Evolutionary conservation across 2,113 vertebrate genomes (phyloP).

Genomic region (Neolamprologus devosi): DNA sequence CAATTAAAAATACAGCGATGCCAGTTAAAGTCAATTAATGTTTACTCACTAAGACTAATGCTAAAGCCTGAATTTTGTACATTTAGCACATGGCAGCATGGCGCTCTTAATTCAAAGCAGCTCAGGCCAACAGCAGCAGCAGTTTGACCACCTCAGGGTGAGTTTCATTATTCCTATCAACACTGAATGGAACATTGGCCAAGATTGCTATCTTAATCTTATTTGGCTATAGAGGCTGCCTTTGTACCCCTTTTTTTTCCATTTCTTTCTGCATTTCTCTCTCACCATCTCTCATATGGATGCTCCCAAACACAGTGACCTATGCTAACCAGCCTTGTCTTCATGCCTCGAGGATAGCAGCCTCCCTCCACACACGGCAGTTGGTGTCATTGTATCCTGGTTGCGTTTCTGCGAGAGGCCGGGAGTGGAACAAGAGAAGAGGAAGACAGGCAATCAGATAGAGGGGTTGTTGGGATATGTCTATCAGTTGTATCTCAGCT

Average conservation of each 20-base stretch:
- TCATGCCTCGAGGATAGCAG: neutral
- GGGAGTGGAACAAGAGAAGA: slow-evolving; percentile 41
- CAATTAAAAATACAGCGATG: neutral
- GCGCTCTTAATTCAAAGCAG: slow-evolving; percentile 9
- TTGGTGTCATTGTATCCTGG: neutral
- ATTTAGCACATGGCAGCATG: neutral
- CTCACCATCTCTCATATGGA: neutral
- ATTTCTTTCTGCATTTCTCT: neutral
- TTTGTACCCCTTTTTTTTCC: neutral
- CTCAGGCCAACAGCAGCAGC: slow-evolving; percentile 14
- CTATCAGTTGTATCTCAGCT: slow-evolving; percentile 41
- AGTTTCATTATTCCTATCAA: slow-evolving; percentile 67
- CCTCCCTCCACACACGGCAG: neutral
- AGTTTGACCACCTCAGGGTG: slow-evolving; percentile 51
- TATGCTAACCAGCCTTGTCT: neutral
- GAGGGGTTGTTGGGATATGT: slow-evolving; percentile 31
- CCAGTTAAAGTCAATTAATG: neutral
- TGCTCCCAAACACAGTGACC: neutral
- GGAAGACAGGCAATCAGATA: slow-evolving; percentile 50
- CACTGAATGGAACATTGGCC: slow-evolving; percentile 55
- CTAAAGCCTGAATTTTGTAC: neutral
- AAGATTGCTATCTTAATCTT: slow-evolving; percentile 70
- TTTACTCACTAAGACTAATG: neutral
- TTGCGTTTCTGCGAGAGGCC: neutral
- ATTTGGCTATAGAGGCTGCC: slow-evolving; percentile 56